phyloP scores from a whole-genome alignment of 1,140 invertebrate species.

The Megalonaias nervosa region DNA sequence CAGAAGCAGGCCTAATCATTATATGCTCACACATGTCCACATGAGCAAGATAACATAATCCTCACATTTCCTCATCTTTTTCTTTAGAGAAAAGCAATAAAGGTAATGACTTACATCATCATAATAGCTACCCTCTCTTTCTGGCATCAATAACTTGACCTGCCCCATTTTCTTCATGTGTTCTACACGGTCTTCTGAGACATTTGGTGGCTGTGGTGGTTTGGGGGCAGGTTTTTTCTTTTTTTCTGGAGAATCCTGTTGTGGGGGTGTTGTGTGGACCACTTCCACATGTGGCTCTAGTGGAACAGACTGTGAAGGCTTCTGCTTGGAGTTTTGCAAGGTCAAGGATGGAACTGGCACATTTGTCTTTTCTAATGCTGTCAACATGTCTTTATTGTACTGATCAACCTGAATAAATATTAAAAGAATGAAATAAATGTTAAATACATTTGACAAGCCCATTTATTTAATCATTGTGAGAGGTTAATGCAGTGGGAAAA shows the following conservation, averaged over 20 bases:
- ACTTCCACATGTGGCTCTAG: constrained; percentile 4
- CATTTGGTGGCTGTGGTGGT: constrained; percentile 35
- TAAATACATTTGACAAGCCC: too few relatives aligned
- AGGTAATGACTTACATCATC: constrained; percentile 33
- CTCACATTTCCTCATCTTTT: too few relatives aligned
- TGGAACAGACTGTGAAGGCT: constrained; percentile 3
- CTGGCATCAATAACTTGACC: constrained; percentile 48
- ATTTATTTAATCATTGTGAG: too few relatives aligned
- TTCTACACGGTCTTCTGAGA: constrained; percentile 53
- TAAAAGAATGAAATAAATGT: too few relatives aligned
- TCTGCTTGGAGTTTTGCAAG: neutral
- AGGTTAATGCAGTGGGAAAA: too few relatives aligned
- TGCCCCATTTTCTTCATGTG: constrained; percentile 58
- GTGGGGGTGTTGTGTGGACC: neutral
- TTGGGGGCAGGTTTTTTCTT: constrained; percentile 25
- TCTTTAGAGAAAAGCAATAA: too few relatives aligned
- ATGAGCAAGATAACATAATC: too few relatives aligned
- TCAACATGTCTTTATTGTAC: too few relatives aligned
- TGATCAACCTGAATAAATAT: too few relatives aligned
- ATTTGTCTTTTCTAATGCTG: neutral
- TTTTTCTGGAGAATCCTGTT: neutral
- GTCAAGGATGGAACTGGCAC: neutral
- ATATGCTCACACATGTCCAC: too few relatives aligned
- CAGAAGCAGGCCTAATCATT: too few relatives aligned
- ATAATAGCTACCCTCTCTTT: constrained; percentile 51